phyloP scores from a whole-genome alignment of 2,888 invertebrate species.

The Acleris holmiana region DNA sequence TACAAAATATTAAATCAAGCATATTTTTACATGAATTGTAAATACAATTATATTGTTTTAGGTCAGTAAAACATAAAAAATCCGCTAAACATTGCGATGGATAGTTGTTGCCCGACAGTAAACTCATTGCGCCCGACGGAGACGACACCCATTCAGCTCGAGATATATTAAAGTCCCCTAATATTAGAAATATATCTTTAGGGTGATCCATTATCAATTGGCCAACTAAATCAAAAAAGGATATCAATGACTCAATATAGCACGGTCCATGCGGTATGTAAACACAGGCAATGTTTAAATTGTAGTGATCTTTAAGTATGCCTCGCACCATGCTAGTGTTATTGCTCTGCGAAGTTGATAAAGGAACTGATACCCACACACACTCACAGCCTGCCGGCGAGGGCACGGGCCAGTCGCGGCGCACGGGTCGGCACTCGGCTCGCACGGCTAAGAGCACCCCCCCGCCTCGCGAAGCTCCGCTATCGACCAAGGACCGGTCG shows the following conservation, averaged over 20 bases:
- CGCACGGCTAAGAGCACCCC: slow-evolving; percentile 10
- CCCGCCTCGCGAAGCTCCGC: slow-evolving; percentile 6
- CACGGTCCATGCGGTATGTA: slow-evolving; percentile 3
- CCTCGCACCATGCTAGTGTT: background rate
- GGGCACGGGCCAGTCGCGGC: slow-evolving; percentile 14
- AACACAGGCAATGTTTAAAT: slow-evolving; percentile 10
- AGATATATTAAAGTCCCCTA: slow-evolving; percentile 4
- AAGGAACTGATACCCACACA: slow-evolving; percentile 12
- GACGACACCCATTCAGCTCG: slow-evolving; percentile 6
- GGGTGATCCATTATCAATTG: too few species aligned
- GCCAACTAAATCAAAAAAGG: too few species aligned
- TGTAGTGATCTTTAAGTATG: background rate
- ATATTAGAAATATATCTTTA: too few species aligned
- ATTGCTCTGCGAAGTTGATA: background rate
- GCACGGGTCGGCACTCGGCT: background rate
- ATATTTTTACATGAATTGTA: background rate
- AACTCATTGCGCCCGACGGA: background rate
- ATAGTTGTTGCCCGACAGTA: slow-evolving; percentile 3
- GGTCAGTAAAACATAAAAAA: slow-evolving; percentile 2
- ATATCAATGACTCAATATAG: background rate
- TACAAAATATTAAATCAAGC: background rate
- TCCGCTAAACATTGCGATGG: background rate
- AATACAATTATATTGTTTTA: slow-evolving; percentile 1
- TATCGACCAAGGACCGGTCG: background rate
- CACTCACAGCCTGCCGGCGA: background rate